Evolutionary conservation across 1,140 invertebrate genomes (phyloP), one percentile per base, ranked within the genome.

Genomic region (Drosophila athabasca): DNA sequence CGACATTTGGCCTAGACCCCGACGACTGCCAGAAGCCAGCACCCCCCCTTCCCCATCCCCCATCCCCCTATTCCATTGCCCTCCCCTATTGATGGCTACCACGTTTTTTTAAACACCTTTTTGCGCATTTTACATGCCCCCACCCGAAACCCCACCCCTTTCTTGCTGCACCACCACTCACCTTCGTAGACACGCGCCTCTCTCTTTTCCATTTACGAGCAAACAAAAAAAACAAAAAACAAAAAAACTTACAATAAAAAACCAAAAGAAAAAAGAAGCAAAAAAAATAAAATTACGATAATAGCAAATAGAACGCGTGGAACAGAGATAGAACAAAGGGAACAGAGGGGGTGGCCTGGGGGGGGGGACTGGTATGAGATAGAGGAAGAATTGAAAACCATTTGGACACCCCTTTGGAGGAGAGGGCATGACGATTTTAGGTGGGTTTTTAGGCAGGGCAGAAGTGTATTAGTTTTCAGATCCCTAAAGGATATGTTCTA

Each of bases 191-290:
- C 71, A 51, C 60, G 59, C 35, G 49, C 50, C 58, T 51, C 45
- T 19, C 35, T 67, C 61, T 87, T 73, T 54, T 61, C 11, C 6
- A 62, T 66, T 85, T 69, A 85, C 72, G 67, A 81, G 60, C 73
- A 58, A 60, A 17, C 64, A 49, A 58, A 76, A 64, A 77, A 83
- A 84, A 73, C 62, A 72, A 84, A 78, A 66, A 48, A 52, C 49
- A 48, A 19, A 45, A 77, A 83, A 84, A 73, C 62, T 79, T 68
- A 73, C 67, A 80, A 71, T 76, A 72, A 84, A 78, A 71, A 48
- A 52, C 49, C 51, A 19, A 45, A 22, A 19, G 55, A 17, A 22
- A 52, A 55, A 51, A 39, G 50, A 43, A 41, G 15, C 24, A 26
- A 26, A 26, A 17, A 76, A 58, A 62, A 76, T 45, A 59, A 69